These are phyloP conservation scores for Hyles lineata DNA, from an alignment of 2,888 invertebrate species.

Conservation along the genomic window DNA sequence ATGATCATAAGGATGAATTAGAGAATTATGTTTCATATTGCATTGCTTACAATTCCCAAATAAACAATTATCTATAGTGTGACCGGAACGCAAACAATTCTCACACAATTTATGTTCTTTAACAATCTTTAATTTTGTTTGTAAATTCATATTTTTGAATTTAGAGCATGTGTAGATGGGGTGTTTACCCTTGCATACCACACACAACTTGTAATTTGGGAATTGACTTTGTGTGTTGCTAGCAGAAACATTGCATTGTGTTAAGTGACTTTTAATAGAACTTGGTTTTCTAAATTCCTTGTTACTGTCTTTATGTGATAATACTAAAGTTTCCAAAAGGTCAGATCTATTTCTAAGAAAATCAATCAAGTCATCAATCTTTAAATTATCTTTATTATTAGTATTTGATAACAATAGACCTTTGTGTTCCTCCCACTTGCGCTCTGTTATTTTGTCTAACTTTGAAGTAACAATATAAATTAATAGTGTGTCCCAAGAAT, in stretches of 20 bases:
- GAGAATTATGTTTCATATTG: too few species aligned
- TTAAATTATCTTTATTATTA: background rate
- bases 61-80: background rate
- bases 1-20: too few species aligned
- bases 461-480: slow-evolving; percentile 33
- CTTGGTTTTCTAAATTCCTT: background rate
- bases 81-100: background rate
- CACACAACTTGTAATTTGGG: too few species aligned
- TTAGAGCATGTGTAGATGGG: too few species aligned
- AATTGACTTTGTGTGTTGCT: too few species aligned
- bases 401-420: background rate
- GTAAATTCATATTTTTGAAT: too few species aligned
- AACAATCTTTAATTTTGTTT: background rate
- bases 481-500: slow-evolving; percentile 34
- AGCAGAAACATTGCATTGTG: too few species aligned
- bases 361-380: background rate
- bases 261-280: too few species aligned
- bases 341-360: background rate
- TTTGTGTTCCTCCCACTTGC: slow-evolving; percentile 35
- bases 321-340: background rate
- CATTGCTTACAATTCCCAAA: too few species aligned
- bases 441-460: slow-evolving; percentile 31
- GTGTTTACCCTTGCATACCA: too few species aligned
- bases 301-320: background rate
- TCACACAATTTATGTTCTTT: background rate